These are phyloP conservation scores for Drosophila cardini DNA, from an alignment of 1,140 invertebrate genomes.

Conservation along the genomic window DNA sequence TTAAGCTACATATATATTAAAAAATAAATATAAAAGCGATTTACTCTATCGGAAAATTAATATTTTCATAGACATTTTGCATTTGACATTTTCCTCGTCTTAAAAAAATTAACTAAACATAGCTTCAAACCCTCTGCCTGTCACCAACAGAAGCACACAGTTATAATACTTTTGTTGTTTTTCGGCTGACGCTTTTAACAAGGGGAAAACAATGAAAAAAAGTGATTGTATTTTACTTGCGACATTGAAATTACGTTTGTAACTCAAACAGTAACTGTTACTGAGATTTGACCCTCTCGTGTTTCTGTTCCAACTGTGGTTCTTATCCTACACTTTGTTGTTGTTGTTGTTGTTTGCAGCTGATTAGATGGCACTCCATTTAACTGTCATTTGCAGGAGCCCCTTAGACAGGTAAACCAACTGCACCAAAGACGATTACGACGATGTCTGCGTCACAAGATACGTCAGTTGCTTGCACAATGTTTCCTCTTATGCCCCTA, in stretches of 20 bases:
- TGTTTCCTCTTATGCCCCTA: not conserved
- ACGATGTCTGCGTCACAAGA: constrained; percentile 24
- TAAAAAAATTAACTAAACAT: too few relatives aligned
- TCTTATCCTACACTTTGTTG: not conserved
- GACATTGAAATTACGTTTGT: constrained; percentile 24
- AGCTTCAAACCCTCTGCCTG: too few relatives aligned
- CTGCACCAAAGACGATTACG: constrained; percentile 48
- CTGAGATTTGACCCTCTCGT: constrained; percentile 19
- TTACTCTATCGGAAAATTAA: too few relatives aligned
- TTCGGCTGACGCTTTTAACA: not conserved
- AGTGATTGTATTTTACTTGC: constrained; percentile 2
- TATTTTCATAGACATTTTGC: too few relatives aligned
- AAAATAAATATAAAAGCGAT: too few relatives aligned
- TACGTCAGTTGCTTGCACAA: constrained; percentile 42
- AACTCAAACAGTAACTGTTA: constrained; percentile 18
- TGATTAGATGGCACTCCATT: constrained; percentile 48
- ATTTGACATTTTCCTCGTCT: too few relatives aligned
- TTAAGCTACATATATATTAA: too few relatives aligned
- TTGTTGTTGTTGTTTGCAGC: constrained; percentile 23
- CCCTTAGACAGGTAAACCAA: constrained; percentile 20
- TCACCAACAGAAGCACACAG: not conserved
- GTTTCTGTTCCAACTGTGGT: not conserved
- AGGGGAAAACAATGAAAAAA: not conserved
- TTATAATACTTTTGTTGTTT: not conserved
- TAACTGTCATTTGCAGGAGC: constrained; percentile 49